Evolutionary conservation across 1,140 invertebrate species (phyloP).

Genomic region (Drosophila sucinea): DNA sequence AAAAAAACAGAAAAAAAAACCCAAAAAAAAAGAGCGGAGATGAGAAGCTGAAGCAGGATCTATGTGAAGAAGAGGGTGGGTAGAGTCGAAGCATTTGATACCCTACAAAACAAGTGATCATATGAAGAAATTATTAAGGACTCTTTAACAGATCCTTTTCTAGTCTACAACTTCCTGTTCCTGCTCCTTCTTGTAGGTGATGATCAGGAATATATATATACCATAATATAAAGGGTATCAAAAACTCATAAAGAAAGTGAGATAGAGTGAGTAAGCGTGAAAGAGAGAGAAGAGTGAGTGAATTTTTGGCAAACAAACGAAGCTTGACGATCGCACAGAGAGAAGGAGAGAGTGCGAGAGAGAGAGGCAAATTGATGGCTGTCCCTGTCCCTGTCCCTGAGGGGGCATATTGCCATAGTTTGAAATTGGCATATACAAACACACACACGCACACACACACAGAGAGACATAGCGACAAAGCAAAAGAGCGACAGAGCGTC

Average conservation of each 20-base stretch:
- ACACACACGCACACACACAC: slow-evolving; percentile 10
- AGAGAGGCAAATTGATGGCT: slow-evolving; percentile 4
- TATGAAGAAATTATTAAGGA: too few species aligned
- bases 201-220: too few species aligned
- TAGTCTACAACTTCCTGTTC: too few species aligned
- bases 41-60: slow-evolving; percentile 31
- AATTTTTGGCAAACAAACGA: slow-evolving; percentile 46
- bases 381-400: slow-evolving; percentile 10
- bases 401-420: slow-evolving; percentile 43
- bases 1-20: background rate
- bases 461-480: slow-evolving; percentile 14
- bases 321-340: slow-evolving; percentile 25
- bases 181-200: too few species aligned
- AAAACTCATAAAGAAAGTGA: slow-evolving; percentile 8
- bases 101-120: too few species aligned
- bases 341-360: background rate
- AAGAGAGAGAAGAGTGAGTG: slow-evolving; percentile 7
- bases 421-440: slow-evolving; percentile 57
- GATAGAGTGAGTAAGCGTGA: slow-evolving; percentile 10
- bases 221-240: background rate
- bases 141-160: too few species aligned
- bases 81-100: background rate
- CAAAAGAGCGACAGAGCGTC: slow-evolving; percentile 1
- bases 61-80: slow-evolving; percentile 38
- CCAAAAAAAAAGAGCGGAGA: background rate